These are phyloP conservation scores for Musca vetustissima DNA, from an alignment of 1,140 invertebrate species.

Conservation along the genomic window DNA sequence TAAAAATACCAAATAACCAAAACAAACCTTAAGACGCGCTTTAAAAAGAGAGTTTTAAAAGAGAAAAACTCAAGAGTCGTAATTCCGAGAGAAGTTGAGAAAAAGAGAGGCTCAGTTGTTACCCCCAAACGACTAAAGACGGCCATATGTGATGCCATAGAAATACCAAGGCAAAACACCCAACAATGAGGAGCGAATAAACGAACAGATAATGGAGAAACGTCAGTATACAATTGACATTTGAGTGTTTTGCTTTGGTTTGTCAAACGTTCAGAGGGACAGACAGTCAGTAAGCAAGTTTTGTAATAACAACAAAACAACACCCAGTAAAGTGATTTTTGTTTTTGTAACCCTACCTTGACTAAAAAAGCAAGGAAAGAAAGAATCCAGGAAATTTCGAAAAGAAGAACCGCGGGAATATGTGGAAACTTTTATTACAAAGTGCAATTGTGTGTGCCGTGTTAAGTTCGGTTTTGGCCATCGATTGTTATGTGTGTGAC, in stretches of 20 bases:
- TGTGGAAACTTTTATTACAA: slow-evolving; percentile 13
- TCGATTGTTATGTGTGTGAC: slow-evolving; percentile 87
- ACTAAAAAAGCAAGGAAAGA: not conserved
- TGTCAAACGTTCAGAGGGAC: slow-evolving; percentile 31
- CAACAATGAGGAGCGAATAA: not conserved
- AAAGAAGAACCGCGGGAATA: not conserved
- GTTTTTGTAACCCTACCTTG: not conserved
- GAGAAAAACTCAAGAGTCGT: slow-evolving; percentile 8
- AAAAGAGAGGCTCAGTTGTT: not conserved
- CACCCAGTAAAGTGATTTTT: not conserved
- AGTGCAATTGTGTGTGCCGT: slow-evolving; percentile 41
- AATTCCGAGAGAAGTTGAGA: not conserved
- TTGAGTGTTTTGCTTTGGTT: slow-evolving; percentile 37
- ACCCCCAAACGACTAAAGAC: not conserved
- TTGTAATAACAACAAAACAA: not conserved
- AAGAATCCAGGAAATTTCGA: not conserved
- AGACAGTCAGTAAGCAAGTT: not conserved
- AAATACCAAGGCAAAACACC: slow-evolving; percentile 38
- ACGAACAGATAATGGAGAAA: slow-evolving; percentile 7
- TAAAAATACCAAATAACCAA: not conserved
- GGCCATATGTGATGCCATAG: slow-evolving; percentile 7
- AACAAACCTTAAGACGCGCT: not conserved
- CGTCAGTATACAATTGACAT: slow-evolving; percentile 51
- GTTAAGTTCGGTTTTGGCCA: slow-evolving; percentile 57
- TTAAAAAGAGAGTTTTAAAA: not conserved